phyloP scores from a whole-genome alignment of 53 echinoderm and acorn worm species.

The Temnopleurus reevesii region DNA sequence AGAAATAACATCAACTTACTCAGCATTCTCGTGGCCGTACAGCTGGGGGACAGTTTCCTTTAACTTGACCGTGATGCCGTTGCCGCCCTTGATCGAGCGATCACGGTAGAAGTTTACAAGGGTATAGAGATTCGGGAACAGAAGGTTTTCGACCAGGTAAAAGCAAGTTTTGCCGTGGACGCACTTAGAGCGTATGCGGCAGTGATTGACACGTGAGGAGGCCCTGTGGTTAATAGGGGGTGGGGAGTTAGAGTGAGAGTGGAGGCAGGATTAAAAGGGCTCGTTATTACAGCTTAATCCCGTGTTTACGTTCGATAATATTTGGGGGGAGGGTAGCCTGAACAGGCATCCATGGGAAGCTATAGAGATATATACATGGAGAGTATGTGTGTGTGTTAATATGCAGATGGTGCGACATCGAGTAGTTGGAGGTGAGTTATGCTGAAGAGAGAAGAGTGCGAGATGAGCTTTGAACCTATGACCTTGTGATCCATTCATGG shows the following conservation, averaged over 20 bases:
- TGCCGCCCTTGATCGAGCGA: slow-evolving; percentile 70
- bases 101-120: slow-evolving; percentile 83
- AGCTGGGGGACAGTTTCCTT: slow-evolving; percentile 84
- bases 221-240: slow-evolving; percentile 65
- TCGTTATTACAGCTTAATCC: neutral
- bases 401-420: neutral
- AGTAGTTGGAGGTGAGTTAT: neutral
- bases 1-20: slow-evolving; percentile 76
- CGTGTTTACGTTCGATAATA: neutral
- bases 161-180: slow-evolving; percentile 60
- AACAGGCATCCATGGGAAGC: too few species aligned
- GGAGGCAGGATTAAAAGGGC: neutral
- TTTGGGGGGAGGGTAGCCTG: neutral
- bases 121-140: slow-evolving; percentile 82
- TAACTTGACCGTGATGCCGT: slow-evolving; percentile 72
- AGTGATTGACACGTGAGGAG: slow-evolving; percentile 65
- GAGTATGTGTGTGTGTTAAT: neutral
- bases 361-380: too few species aligned
- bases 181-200: slow-evolving; percentile 71
- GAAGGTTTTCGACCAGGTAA: slow-evolving; percentile 66
- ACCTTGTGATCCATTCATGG: neutral
- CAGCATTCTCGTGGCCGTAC: slow-evolving; percentile 72
- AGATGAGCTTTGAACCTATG: neutral
- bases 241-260: neutral
- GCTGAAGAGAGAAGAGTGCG: neutral